A percentile compares a stretch with the other conserved stretches of the same genome.
Conservation (phyloP, 2,888 invertebrate genomes). For the Zelleria hepariella region DNA sequence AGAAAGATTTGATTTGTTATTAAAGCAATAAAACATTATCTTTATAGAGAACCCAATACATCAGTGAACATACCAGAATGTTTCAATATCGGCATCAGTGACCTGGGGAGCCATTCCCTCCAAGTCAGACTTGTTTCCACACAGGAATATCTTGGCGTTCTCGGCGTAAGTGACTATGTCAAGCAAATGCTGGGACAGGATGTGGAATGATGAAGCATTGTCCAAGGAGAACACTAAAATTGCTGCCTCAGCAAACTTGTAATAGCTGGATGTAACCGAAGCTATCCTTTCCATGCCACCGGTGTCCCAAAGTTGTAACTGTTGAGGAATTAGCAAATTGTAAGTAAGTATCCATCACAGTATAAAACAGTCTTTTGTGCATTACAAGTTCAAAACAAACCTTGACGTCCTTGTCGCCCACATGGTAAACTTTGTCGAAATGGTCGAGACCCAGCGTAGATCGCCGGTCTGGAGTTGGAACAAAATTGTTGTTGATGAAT, state of each 20-base stretch:
- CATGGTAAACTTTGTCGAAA: conserved; percentile 83
- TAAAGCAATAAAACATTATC: too few relatives aligned
- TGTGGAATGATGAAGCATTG: conserved; percentile 92
- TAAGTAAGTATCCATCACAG: too few relatives aligned
- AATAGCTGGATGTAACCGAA: conserved; percentile 94
- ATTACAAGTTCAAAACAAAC: conserved; percentile 47
- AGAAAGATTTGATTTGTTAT: conserved; percentile 15
- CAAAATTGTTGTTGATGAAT: conserved; percentile 90
- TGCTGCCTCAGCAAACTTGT: conserved; percentile 95
- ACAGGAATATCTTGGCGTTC: conserved; percentile 94
- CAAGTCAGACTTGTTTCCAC: conserved; percentile 92
- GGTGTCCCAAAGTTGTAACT: conserved; percentile 97
- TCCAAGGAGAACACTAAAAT: conserved; percentile 92
- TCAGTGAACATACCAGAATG: conserved; percentile 87
- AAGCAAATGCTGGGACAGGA: conserved; percentile 90
- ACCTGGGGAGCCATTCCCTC: conserved; percentile 82
- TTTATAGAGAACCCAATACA: too few relatives aligned
- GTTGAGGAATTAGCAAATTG: conserved; percentile 19
- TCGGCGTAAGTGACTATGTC: conserved; percentile 96
- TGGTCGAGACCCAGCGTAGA: conserved; percentile 94
- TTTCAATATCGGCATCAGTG: conserved; percentile 89
- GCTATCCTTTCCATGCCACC: conserved; percentile 97
- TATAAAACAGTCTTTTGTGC: too few relatives aligned
- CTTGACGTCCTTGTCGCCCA: conserved; percentile 83
- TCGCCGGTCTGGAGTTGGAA: conserved; percentile 84